A percentile compares a stretch with the other conserved stretches of the same genome.
These are phyloP conservation scores for Halisarca cf. caerulea DNA, from an alignment of 37 sponge, comb jelly and placozoan genomes.

Conservation along the genomic window DNA sequence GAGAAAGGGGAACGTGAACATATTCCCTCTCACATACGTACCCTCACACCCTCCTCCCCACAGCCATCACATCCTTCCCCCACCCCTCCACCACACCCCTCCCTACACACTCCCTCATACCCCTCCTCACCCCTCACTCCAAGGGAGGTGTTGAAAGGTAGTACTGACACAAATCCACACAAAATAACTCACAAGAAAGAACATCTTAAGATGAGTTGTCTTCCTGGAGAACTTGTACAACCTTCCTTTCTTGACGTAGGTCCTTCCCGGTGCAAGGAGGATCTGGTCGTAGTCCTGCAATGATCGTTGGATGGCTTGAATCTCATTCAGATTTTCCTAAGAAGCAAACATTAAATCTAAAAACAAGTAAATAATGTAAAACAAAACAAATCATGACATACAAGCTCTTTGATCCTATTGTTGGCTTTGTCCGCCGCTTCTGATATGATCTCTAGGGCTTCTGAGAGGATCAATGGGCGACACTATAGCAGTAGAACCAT, in stretches of 20 bases:
- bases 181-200: constrained; percentile 84
- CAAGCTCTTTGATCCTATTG: constrained; percentile 84
- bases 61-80: not conserved
- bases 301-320: constrained; percentile 66
- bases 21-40: no score
- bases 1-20: no score
- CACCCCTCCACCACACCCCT: no score
- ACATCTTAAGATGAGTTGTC: constrained; percentile 47
- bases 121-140: not conserved
- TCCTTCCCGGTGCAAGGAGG: constrained; percentile 40
- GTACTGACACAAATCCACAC: no score
- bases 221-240: constrained; percentile 78
- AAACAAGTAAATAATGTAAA: not conserved
- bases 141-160: not conserved
- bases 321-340: constrained; percentile 72
- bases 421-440: constrained; percentile 89
- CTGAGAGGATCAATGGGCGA: constrained; percentile 23
- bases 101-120: not conserved
- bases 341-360: not conserved
- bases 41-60: no score
- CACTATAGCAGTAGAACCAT: not conserved
- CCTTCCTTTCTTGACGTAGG: constrained; percentile 69
- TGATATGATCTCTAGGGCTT: constrained; percentile 78
- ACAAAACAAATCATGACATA: constrained; percentile 19
- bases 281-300: constrained; percentile 51